Evolutionary conservation across 2,888 invertebrate genomes (phyloP).

Genomic region (Rhyacophila evoluta): DNA sequence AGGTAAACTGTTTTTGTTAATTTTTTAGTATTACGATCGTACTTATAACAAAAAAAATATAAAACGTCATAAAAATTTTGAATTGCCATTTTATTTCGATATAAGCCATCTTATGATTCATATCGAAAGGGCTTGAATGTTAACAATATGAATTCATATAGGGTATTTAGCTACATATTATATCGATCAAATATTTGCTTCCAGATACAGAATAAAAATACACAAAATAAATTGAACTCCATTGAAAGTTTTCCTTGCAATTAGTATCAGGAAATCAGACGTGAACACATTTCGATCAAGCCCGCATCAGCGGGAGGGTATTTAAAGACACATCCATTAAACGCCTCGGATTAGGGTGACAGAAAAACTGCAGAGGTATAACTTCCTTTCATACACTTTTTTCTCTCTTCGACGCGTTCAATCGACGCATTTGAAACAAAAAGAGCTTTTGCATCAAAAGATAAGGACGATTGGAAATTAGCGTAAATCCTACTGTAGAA

Average conservation of each 20-base stretch:
- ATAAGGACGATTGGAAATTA: slow-evolving; percentile 52
- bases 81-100: too few species aligned
- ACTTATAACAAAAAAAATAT: too few species aligned
- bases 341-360: slow-evolving; percentile 51
- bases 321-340: slow-evolving; percentile 54
- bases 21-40: too few species aligned
- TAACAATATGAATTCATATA: too few species aligned
- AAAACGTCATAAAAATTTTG: too few species aligned
- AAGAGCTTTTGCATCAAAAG: slow-evolving; percentile 47
- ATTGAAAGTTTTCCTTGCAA: background rate
- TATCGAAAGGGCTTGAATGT: too few species aligned
- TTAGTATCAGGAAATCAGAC: slow-evolving; percentile 32
- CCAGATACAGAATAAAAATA: background rate
- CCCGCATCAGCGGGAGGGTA: slow-evolving; percentile 50
- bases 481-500: slow-evolving; percentile 49
- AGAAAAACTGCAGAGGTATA: slow-evolving; percentile 45
- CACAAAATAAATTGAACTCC: background rate
- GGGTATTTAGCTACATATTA: too few species aligned
- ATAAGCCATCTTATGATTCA: too few species aligned
- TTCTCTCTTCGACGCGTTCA: slow-evolving; percentile 32
- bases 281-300: slow-evolving; percentile 51
- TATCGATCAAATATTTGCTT: too few species aligned
- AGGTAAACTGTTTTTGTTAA: too few species aligned
- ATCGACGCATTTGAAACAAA: slow-evolving; percentile 48
- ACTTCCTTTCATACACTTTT: slow-evolving; percentile 36